Percentiles rank a stretch among this genome's conserved stretches.
Conservation (phyloP, 2,888 invertebrate genomes). For the Coremacera marginata region DNA sequence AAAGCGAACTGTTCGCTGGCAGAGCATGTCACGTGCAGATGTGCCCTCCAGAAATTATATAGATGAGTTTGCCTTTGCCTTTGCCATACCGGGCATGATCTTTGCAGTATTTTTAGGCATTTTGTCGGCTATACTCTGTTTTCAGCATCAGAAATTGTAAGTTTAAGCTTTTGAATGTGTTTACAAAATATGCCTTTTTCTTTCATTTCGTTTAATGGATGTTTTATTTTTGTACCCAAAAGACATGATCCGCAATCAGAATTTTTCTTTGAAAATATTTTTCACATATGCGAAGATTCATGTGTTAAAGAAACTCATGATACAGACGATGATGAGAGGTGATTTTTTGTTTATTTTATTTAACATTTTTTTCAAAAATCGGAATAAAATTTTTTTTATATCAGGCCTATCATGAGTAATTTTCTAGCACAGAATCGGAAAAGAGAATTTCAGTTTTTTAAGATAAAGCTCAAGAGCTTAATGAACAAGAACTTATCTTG, state of each 20-base stretch:
- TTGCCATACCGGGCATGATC: constrained; percentile 78
- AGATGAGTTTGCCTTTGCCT: constrained; percentile 77
- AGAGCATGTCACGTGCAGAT: constrained; percentile 73
- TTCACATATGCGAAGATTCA: constrained; percentile 78
- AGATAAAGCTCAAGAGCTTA: too few relatives aligned
- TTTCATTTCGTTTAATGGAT: constrained; percentile 43
- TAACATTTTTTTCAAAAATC: too few relatives aligned
- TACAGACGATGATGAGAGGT: constrained; percentile 54
- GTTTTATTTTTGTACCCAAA: constrained; percentile 39
- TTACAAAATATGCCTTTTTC: constrained; percentile 10
- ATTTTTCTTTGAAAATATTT: constrained; percentile 77
- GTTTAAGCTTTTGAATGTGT: constrained; percentile 56
- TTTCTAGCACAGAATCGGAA: too few relatives aligned
- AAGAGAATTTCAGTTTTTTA: too few relatives aligned
- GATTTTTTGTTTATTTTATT: constrained; percentile 38
- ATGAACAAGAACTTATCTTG: too few relatives aligned
- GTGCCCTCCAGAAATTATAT: constrained; percentile 79
- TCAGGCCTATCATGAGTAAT: too few relatives aligned
- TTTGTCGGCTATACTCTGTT: constrained; percentile 80
- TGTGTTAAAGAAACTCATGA: constrained; percentile 49
- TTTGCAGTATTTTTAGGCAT: constrained; percentile 77
- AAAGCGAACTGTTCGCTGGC: constrained; percentile 72
- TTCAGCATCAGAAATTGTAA: constrained; percentile 83
- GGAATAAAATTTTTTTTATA: too few relatives aligned
- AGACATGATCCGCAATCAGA: constrained; percentile 77